These are phyloP conservation scores for Pycnomerus fuliginosus DNA, from an alignment of 2,888 invertebrate genomes.

Conservation along the genomic window DNA sequence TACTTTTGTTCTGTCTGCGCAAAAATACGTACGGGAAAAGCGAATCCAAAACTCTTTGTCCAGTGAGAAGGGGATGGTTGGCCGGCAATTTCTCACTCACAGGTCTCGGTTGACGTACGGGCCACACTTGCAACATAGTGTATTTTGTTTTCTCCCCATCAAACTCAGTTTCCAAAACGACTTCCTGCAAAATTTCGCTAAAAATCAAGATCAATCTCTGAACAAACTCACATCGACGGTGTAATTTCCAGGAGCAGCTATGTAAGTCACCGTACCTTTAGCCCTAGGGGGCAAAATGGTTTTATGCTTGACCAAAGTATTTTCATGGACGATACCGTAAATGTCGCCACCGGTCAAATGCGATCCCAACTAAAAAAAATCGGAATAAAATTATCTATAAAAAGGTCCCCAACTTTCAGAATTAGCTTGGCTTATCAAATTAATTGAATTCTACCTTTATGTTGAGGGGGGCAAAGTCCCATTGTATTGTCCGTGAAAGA, in stretches of 20 bases:
- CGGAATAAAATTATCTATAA: background rate
- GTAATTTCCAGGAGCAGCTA: slow-evolving; percentile 93
- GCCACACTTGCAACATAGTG: slow-evolving; percentile 99
- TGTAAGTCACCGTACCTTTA: slow-evolving; percentile 94
- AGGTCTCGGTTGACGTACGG: slow-evolving; percentile 96
- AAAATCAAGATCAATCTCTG: too few species aligned
- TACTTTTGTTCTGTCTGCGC: too few species aligned
- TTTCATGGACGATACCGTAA: slow-evolving; percentile 95
- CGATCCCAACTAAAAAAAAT: slow-evolving; percentile 71
- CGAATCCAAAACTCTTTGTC: slow-evolving; percentile 96
- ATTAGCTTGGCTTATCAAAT: slow-evolving; percentile 3
- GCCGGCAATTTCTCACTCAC: slow-evolving; percentile 97
- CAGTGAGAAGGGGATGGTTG: slow-evolving; percentile 96
- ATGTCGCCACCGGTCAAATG: slow-evolving; percentile 99
- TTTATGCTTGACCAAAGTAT: slow-evolving; percentile 95
- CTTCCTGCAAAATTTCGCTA: slow-evolving; percentile 62
- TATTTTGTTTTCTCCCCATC: slow-evolving; percentile 91
- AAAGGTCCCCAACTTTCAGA: slow-evolving; percentile 3
- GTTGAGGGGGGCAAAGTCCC: slow-evolving; percentile 90
- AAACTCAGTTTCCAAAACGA: slow-evolving; percentile 98
- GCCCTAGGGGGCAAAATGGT: slow-evolving; percentile 92
- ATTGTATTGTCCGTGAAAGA: slow-evolving; percentile 73
- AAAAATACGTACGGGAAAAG: slow-evolving; percentile 92
- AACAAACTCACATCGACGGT: slow-evolving; percentile 80
- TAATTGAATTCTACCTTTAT: slow-evolving; percentile 63